phyloP scores from a whole-genome alignment of 2,113 vertebrate genomes.

The Trogon melanurus region DNA sequence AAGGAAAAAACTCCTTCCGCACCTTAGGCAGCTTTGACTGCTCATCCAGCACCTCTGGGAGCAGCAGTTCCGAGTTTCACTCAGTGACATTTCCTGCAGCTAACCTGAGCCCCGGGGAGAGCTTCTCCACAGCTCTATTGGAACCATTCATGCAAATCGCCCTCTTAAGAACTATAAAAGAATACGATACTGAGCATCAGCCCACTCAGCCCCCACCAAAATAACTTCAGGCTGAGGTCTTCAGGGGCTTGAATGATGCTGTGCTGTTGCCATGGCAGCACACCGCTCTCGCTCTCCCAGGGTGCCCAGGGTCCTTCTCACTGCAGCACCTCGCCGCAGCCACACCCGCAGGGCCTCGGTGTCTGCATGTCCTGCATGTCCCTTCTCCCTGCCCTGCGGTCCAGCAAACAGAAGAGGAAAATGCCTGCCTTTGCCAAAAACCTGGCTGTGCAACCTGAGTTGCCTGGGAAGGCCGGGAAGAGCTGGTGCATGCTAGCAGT shows the following conservation, averaged over 20 bases:
- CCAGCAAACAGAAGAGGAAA: neutral
- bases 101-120: neutral
- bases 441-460: neutral
- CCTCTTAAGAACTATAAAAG: neutral
- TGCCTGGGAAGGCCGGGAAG: accelerated
- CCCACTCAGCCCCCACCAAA: neutral
- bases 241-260: neutral
- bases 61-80: neutral
- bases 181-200: neutral
- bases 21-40: neutral
- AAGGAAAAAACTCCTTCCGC: neutral
- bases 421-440: neutral
- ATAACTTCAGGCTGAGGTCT: neutral
- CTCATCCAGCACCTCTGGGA: slow-evolving; percentile 2
- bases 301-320: neutral
- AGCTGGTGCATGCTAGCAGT: neutral
- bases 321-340: neutral
- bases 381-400: neutral
- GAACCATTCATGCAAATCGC: neutral
- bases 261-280: neutral
- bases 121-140: neutral
- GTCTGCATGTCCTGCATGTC: neutral
- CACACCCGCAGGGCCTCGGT: neutral
- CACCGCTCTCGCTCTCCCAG: neutral
- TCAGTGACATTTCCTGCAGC: neutral